These are phyloP conservation scores for Hippocampus barbouri DNA, from an alignment of 2,113 vertebrate genomes.

Conservation along the genomic window DNA sequence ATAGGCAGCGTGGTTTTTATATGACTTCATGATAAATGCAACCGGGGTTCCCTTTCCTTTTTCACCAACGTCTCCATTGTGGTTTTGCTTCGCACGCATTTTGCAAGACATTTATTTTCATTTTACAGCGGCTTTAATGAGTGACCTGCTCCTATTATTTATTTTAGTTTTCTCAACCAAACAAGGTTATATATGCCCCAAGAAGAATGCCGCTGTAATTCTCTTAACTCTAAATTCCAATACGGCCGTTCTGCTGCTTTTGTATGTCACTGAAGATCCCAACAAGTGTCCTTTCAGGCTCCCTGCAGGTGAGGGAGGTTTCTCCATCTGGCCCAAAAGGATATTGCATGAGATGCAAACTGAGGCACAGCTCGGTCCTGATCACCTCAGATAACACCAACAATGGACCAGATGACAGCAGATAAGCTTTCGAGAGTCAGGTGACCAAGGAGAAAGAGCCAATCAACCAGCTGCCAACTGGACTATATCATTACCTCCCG, in stretches of 20 bases:
- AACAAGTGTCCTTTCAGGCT: slow-evolving; percentile 51
- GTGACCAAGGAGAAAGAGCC: slow-evolving; percentile 27
- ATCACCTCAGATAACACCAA: slow-evolving; percentile 62
- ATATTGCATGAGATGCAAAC: slow-evolving; percentile 22
- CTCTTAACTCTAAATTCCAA: neutral
- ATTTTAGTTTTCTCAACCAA: slow-evolving; percentile 8
- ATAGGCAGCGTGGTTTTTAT: slow-evolving; percentile 67
- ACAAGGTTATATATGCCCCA: neutral
- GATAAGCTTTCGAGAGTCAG: slow-evolving; percentile 57
- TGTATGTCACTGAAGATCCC: slow-evolving; percentile 48
- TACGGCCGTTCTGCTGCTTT: slow-evolving; percentile 22
- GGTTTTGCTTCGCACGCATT: slow-evolving; percentile 57
- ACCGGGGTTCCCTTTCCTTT: slow-evolving; percentile 61
- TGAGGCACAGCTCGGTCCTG: slow-evolving; percentile 44
- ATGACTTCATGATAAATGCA: slow-evolving; percentile 60
- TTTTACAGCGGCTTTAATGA: neutral
- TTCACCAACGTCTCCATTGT: slow-evolving; percentile 66
- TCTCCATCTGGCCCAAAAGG: slow-evolving; percentile 60
- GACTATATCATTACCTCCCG: slow-evolving; percentile 20
- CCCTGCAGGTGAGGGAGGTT: slow-evolving; percentile 51
- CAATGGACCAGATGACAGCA: slow-evolving; percentile 66
- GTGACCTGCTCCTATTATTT: neutral
- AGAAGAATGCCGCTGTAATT: slow-evolving; percentile 10
- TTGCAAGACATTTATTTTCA: slow-evolving; percentile 3
- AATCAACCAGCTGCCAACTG: slow-evolving; percentile 42